A percentile compares a stretch with the other conserved stretches of the same genome.
Conservation (phyloP, 2,888 invertebrate species). For the Hecatera dysodea region DNA sequence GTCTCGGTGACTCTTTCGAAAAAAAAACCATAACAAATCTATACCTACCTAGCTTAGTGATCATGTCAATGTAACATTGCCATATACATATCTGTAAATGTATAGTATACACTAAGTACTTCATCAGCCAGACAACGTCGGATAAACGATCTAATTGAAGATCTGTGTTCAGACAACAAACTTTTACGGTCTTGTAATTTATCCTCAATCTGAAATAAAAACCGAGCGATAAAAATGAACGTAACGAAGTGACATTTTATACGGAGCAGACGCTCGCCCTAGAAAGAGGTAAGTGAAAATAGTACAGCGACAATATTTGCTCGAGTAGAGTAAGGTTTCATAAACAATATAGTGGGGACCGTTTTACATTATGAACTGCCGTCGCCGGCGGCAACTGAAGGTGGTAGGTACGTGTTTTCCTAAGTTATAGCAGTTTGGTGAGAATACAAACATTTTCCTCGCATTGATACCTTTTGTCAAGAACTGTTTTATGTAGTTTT, state of each 20-base stretch:
- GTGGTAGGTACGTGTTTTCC: constrained; percentile 33
- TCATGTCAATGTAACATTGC: not conserved
- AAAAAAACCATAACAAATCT: too few relatives aligned
- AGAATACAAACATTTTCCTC: constrained; percentile 21
- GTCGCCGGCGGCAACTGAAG: constrained; percentile 17
- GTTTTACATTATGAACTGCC: constrained; percentile 53
- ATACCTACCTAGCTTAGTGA: not conserved
- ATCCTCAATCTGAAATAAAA: constrained; percentile 31
- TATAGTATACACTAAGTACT: too few relatives aligned
- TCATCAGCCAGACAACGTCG: not conserved
- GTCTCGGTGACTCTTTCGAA: too few relatives aligned
- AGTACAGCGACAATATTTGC: constrained; percentile 56
- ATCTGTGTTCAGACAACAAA: constrained; percentile 11
- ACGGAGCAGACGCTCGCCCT: constrained; percentile 32
- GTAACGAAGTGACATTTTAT: constrained; percentile 46
- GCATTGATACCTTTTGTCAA: constrained; percentile 23
- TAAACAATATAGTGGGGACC: constrained; percentile 58
- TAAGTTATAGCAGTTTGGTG: constrained; percentile 29
- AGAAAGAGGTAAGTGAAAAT: constrained; percentile 54
- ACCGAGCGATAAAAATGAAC: constrained; percentile 24
- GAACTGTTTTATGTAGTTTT: constrained; percentile 43
- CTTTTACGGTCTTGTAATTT: constrained; percentile 23
- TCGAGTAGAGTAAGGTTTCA: constrained; percentile 47
- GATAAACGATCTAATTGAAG: constrained; percentile 4
- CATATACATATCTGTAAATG: not conserved